These are phyloP conservation scores for Mycteria americana DNA, from an alignment of 2,797 vertebrate species.

Conservation along the genomic window DNA sequence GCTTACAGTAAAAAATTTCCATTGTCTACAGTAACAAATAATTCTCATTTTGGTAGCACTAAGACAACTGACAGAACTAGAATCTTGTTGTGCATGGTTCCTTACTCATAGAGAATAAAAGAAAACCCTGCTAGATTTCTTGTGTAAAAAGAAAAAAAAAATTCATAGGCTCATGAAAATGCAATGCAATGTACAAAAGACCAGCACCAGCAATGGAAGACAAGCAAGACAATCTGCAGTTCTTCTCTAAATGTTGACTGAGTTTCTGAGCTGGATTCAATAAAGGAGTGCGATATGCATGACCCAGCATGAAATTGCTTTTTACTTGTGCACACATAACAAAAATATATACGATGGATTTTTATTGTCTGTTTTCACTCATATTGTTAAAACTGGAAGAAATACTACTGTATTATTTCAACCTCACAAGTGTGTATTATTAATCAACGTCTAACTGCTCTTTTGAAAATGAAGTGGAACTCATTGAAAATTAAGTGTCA, in stretches of 20 bases:
- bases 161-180: not conserved
- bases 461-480: not conserved
- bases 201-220: not conserved
- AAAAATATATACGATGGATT: not conserved
- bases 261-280: not conserved
- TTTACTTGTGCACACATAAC: not conserved
- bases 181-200: not conserved
- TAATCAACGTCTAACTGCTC: not conserved
- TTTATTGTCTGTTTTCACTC: not conserved
- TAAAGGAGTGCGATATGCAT: not conserved
- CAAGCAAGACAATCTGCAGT: not conserved
- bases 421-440: not conserved
- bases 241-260: not conserved
- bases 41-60: not conserved
- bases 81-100: not conserved
- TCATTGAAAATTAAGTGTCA: not conserved
- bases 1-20: accelerated
- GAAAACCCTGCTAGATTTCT: not conserved
- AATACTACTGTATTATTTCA: not conserved
- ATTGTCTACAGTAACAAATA: not conserved
- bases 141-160: not conserved
- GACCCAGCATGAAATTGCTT: not conserved
- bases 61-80: not conserved
- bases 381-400: not conserved
- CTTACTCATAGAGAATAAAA: not conserved